Evolutionary conservation across 2,113 vertebrate species (phyloP).

Genomic region (Zeus faber): DNA sequence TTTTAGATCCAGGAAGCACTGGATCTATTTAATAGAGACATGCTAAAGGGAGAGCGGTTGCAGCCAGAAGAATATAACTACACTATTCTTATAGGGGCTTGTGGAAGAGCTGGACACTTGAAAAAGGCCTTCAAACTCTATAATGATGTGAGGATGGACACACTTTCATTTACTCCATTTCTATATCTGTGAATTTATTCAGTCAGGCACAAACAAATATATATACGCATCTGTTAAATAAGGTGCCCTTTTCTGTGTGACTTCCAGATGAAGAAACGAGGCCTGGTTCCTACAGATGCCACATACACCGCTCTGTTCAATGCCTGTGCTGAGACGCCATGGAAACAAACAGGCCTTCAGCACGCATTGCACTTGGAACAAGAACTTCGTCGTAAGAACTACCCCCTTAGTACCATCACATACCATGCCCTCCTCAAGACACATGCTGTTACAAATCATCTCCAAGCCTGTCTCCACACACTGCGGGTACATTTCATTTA

Average conservation of each 20-base stretch:
- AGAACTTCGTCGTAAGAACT: conserved; percentile 78
- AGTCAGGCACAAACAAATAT: neutral
- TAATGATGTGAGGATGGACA: conserved; percentile 78
- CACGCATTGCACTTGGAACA: conserved; percentile 81
- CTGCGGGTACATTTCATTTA: conserved; percentile 76
- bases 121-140: conserved; percentile 91
- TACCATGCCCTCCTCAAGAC: conserved; percentile 89
- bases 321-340: conserved; percentile 84
- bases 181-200: neutral
- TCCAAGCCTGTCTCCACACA: conserved; percentile 81
- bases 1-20: conserved; percentile 90
- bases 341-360: conserved; percentile 82
- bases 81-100: conserved; percentile 89
- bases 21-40: conserved; percentile 85
- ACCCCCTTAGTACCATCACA: conserved; percentile 79
- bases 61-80: conserved; percentile 87
- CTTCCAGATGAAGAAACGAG: conserved; percentile 92
- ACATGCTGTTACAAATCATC: conserved; percentile 80
- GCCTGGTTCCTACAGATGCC: conserved; percentile 76
- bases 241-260: neutral
- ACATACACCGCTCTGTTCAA: conserved; percentile 96
- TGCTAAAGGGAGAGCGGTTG: conserved; percentile 85
- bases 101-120: conserved; percentile 84
- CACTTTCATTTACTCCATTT: neutral
- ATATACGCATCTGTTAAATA: too few relatives aligned